Base-by-base conservation (phyloP, 1,140 invertebrate species). In the Diorhabda sublineata region DNA sequence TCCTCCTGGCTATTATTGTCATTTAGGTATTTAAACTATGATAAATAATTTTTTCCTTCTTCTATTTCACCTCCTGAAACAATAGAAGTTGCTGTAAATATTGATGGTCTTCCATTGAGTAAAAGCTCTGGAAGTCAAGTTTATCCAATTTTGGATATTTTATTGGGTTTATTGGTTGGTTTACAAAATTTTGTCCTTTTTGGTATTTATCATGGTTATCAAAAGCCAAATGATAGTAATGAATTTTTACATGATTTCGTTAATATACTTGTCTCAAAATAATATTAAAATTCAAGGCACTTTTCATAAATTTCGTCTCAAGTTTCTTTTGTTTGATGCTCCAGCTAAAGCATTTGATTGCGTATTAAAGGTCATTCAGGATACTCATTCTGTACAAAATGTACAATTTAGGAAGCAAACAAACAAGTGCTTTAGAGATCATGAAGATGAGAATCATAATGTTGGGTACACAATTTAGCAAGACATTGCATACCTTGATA, bases 211-310 rank as follows among this genome's bases (percentile, higher is more conserved):
- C 62, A 65, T 60, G 62, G 57, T 11, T 47, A 44, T 58, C 11
- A 59, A 9, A 69, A 69, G 52, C 68, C 68, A 58, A 59, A 60
- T 43, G 58, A 45, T 58, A 8, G 57, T 41, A 58, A 43, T 65
- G 59, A 63, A 65, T 69, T 65, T 66, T 65, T 69, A 45, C n/a
- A 69, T 64, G 8, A 4, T 7, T 69, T 69, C 64, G 56, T 69
- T 11, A 57, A 64, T 45, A 45, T 45, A 56, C 8, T 7, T 68
- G 47, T n/a, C n/a, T 5, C 5, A 45, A n/a, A 3, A 43, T 26
- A 61, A 61, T 45, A 69, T 44, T 63, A 61, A 7, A 64, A 11
- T 69, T 8, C 58, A 58, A 43, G 11, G 11, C 11, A 11, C 11
- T 11, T 11, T 11, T 11, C 11, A 11, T 11, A 11, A 11, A 11